Conservation (phyloP, 2,797 vertebrate species). For the Tragelaphus oryx region DNA sequence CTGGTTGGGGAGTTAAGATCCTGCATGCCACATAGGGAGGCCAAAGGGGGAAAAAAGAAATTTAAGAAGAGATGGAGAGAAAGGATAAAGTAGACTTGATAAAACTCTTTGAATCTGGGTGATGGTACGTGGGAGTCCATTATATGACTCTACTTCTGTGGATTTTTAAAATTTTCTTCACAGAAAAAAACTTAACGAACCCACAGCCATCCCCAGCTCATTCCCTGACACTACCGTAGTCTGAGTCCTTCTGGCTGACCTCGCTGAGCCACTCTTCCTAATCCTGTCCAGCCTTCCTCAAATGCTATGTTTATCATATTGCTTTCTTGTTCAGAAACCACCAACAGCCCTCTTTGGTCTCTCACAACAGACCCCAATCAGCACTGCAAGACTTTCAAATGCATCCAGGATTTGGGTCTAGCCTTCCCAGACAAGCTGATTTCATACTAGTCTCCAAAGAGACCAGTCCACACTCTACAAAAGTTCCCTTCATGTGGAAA, state of each 20-base stretch:
- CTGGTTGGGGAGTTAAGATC: background rate
- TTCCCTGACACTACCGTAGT: background rate
- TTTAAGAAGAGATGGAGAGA: background rate
- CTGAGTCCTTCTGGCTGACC: background rate
- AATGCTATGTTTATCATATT: conserved; percentile 14
- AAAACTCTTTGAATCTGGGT: background rate
- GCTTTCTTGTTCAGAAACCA: conserved; percentile 36
- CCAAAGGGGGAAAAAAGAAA: too few relatives aligned
- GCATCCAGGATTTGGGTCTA: background rate
- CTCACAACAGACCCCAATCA: background rate
- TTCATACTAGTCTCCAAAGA: background rate
- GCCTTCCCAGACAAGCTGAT: background rate
- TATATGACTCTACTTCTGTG: background rate
- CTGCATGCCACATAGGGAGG: background rate
- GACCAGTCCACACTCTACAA: background rate
- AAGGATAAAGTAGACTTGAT: background rate
- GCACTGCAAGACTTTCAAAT: background rate
- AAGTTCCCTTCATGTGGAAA: background rate
- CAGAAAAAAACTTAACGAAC: background rate
- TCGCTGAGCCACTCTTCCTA: background rate
- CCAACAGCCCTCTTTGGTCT: background rate
- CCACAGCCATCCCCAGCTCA: background rate
- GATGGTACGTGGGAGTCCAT: background rate
- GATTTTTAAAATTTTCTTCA: background rate
- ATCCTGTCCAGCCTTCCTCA: background rate